Evolutionary conservation across 2,797 vertebrate genomes (phyloP), one percentile per base, ranked within the genome.

Genomic region (Benthosema pterotum): DNA sequence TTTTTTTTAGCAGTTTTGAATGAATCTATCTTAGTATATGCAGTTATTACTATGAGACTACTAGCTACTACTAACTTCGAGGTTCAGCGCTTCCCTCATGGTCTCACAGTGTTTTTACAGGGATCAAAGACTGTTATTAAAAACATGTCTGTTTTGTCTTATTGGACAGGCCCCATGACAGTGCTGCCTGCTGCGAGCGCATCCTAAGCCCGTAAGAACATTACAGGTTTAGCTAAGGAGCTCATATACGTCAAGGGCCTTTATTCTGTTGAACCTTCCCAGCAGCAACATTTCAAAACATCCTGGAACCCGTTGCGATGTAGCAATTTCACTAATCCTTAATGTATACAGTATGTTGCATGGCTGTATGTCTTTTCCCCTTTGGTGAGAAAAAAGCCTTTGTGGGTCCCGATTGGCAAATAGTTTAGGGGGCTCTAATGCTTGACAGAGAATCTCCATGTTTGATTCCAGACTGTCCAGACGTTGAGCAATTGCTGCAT

Each of bases 141-240:
- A 84, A 77, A 74, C 79, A 76, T 72, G 63, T 22, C 14, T 46
- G 77, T 80, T 70, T 38, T 78, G 69, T 79, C 58, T 79, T 69
- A 59, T 63, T 57, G 80, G 72, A 66, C 74, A 43, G 75, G 52
- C 72, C n/a, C 48, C 51, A 63, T 72, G 69, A 75, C 73, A 49
- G 53, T 43, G 66, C 57, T 12, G 66, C 72, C 68, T 48, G 42
- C 66, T 65, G 69, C 57, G 14, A 58, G 60, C 7, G 67, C 18
- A 14, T 80, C 74, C 75, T 90, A 90, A 90, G 88, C 88, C 73
- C 69, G 72, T 88, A 91, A 91, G 90, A 90, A 88, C 88, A 80
- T 92, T 90, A 92, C 86, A 89, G 88, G 91, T 91, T 93, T 91
- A 92, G 72, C 82, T 72, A 73, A 87, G 83, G 77, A 85, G 87